These are phyloP conservation scores for Exephanes ischioxanthus DNA, from an alignment of 2,888 invertebrate species.

Conservation along the genomic window DNA sequence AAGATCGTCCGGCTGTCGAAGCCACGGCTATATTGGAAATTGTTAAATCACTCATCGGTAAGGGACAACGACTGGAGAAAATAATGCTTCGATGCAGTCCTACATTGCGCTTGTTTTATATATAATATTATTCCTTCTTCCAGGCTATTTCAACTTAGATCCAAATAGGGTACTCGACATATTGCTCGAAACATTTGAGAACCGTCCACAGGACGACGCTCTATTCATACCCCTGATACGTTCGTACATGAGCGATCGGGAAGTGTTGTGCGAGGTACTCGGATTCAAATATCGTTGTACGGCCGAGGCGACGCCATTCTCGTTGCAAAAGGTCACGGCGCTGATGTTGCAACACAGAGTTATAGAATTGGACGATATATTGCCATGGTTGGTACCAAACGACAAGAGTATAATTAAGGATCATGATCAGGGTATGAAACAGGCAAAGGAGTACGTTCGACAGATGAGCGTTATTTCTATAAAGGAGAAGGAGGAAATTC, in stretches of 20 bases:
- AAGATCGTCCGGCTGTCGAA: constrained; percentile 89
- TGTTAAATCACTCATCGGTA: constrained; percentile 97
- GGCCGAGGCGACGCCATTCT: constrained; percentile 90
- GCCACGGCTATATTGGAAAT: constrained; percentile 92
- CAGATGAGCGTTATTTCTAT: constrained; percentile 93
- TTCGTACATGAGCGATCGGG: constrained; percentile 95
- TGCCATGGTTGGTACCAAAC: constrained; percentile 96
- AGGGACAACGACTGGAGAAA: constrained; percentile 67
- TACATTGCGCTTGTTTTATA: background rate
- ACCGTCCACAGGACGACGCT: constrained; percentile 91
- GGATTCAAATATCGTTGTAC: constrained; percentile 94
- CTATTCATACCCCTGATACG: constrained; percentile 95
- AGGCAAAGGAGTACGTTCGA: constrained; percentile 95
- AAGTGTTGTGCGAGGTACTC: constrained; percentile 96
- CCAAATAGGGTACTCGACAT: constrained; percentile 99
- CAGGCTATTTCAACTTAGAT: constrained; percentile 99
- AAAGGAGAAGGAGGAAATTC: constrained; percentile 91
- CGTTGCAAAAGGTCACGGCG: constrained; percentile 95
- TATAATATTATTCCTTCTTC: constrained; percentile 65
- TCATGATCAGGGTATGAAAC: constrained; percentile 93
- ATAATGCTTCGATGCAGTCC: background rate
- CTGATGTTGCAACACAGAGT: constrained; percentile 95
- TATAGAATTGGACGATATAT: constrained; percentile 94
- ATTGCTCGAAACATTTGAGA: constrained; percentile 98
- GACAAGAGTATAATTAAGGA: constrained; percentile 93